Percentiles rank a stretch among this genome's conserved stretches.
Evolutionary conservation across 2,113 vertebrate species (phyloP).

Genomic region (Sylvicapra grimmia): DNA sequence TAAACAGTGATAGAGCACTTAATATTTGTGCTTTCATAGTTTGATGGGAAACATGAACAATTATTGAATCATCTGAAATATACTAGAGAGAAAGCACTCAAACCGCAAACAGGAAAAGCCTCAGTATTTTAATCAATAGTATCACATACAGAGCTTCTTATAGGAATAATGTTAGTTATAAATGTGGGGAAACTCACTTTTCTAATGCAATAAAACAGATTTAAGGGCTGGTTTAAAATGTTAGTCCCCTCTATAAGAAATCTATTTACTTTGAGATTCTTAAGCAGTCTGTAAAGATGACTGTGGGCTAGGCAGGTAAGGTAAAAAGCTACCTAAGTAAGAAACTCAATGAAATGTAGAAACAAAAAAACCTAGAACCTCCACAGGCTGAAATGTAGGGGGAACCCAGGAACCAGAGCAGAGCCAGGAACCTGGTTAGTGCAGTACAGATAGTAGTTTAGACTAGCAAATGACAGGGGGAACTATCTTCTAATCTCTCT

Average conservation of each 20-base stretch:
- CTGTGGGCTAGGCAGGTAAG: not conserved
- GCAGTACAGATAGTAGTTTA: not conserved
- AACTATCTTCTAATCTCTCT: not conserved
- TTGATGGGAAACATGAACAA: not conserved
- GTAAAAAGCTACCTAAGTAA: not conserved
- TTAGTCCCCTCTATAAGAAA: not conserved
- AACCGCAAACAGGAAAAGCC: not conserved
- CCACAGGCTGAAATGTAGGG: not conserved
- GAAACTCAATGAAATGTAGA: not conserved
- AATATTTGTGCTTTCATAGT: not conserved
- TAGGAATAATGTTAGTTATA: not conserved
- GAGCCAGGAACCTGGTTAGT: not conserved
- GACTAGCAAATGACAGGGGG: not conserved
- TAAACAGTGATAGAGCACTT: not conserved
- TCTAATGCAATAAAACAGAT: not conserved
- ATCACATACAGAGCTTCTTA: not conserved
- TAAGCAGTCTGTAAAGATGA: not conserved
- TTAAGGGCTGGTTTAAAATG: not conserved
- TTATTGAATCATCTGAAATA: not conserved
- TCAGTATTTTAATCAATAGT: not conserved
- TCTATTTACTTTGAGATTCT: not conserved
- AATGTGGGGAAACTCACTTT: not conserved
- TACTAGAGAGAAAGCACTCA: not conserved
- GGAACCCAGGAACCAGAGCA: not conserved
- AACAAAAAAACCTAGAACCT: not conserved